These are phyloP conservation scores for Cepphus grylle DNA, from an alignment of 2,113 vertebrate species.

Conservation along the genomic window DNA sequence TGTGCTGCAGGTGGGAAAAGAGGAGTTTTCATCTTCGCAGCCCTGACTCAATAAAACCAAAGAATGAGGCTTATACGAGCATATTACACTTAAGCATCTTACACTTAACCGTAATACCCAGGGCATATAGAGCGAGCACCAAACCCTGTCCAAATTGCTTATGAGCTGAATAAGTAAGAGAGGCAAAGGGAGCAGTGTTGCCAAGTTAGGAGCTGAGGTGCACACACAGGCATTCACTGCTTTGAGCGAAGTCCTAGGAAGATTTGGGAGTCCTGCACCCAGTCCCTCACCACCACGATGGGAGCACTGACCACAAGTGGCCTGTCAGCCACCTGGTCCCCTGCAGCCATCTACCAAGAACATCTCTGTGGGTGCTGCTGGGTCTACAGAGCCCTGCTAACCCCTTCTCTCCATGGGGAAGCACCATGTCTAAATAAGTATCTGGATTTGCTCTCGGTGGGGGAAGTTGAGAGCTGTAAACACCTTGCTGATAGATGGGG, in stretches of 20 bases:
- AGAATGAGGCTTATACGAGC: background rate
- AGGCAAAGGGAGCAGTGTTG: background rate
- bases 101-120: background rate
- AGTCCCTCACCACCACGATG: background rate
- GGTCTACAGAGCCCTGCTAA: background rate
- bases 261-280: background rate
- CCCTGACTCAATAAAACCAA: background rate
- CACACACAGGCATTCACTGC: background rate
- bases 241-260: background rate
- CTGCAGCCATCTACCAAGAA: background rate
- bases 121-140: background rate
- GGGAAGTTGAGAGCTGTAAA: background rate
- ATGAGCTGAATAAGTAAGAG: background rate
- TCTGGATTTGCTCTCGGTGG: background rate
- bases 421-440: background rate
- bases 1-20: background rate
- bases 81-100: background rate
- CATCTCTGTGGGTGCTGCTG: background rate
- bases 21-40: background rate
- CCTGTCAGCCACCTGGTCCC: background rate
- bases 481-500: background rate
- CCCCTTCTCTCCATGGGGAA: background rate
- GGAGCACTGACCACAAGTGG: background rate
- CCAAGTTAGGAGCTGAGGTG: background rate
- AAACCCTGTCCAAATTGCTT: background rate